Conservation (phyloP, 2,888 invertebrate genomes). For the Diplolepis rosae region DNA sequence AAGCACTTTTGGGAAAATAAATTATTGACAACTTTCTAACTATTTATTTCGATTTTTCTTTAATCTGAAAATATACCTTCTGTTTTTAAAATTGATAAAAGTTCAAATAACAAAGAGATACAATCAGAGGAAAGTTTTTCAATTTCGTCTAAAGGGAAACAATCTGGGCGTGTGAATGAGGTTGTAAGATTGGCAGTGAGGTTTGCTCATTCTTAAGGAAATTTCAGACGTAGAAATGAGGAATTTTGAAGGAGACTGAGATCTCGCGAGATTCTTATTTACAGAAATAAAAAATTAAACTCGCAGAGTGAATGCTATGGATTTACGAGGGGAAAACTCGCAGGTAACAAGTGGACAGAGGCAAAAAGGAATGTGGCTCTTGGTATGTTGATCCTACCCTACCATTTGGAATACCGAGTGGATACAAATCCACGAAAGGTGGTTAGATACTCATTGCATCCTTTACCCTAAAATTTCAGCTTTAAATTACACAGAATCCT, state of each 20-base stretch:
- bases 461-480: background rate
- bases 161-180: conserved; percentile 31
- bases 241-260: conserved; percentile 18
- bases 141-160: conserved; percentile 25
- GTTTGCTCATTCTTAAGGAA: background rate
- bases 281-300: conserved; percentile 22
- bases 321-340: conserved; percentile 8
- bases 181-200: conserved; percentile 24
- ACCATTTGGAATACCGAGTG: conserved; percentile 55
- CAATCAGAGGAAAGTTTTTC: conserved; percentile 5
- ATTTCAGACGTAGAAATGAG: conserved; percentile 18
- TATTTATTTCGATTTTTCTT: background rate
- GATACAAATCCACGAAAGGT: conserved; percentile 5
- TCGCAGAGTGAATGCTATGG: conserved; percentile 1
- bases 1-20: background rate
- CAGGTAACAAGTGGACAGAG: background rate
- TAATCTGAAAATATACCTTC: background rate
- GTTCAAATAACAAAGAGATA: background rate
- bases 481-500: no score
- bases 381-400: conserved; percentile 60
- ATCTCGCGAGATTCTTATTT: conserved; percentile 19
- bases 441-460: background rate
- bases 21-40: background rate
- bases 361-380: conserved; percentile 56
- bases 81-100: background rate